A percentile compares a stretch with the other conserved stretches of the same genome.
Conservation (phyloP, 2,113 vertebrate species). For the Pelodiscus sinensis region DNA sequence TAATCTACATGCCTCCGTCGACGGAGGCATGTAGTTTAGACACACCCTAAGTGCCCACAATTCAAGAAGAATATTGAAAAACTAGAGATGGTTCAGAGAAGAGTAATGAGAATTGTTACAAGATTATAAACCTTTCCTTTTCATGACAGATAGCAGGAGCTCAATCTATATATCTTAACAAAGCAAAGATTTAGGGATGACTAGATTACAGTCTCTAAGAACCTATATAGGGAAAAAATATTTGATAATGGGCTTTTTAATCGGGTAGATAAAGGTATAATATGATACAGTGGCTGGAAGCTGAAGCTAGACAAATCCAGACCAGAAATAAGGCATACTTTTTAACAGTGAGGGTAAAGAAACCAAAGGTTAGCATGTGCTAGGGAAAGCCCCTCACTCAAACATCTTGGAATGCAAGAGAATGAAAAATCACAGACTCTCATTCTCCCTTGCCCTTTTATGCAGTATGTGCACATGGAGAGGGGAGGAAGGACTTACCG, state of each 20-base stretch:
- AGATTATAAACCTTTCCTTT: background rate
- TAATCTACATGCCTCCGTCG: no score
- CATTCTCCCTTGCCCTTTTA: background rate
- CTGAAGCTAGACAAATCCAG: background rate
- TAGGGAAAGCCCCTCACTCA: background rate
- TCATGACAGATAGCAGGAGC: background rate
- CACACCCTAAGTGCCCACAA: no score
- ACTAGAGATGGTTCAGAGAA: background rate
- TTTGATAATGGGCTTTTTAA: background rate
- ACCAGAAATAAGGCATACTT: background rate
- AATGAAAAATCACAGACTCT: background rate
- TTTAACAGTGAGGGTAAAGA: background rate
- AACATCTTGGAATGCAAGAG: background rate
- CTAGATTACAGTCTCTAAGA: background rate
- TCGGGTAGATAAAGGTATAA: background rate
- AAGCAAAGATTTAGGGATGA: background rate
- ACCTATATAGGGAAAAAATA: background rate
- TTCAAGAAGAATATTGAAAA: background rate
- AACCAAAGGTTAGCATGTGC: background rate
- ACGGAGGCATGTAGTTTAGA: no score
- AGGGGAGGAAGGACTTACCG: background rate
- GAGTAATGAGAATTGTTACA: background rate
- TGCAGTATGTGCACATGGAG: background rate
- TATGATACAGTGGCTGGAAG: background rate
- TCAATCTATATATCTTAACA: background rate